phyloP scores from a whole-genome alignment of 2,888 invertebrate species.

The Shargacucullia verbasci region DNA sequence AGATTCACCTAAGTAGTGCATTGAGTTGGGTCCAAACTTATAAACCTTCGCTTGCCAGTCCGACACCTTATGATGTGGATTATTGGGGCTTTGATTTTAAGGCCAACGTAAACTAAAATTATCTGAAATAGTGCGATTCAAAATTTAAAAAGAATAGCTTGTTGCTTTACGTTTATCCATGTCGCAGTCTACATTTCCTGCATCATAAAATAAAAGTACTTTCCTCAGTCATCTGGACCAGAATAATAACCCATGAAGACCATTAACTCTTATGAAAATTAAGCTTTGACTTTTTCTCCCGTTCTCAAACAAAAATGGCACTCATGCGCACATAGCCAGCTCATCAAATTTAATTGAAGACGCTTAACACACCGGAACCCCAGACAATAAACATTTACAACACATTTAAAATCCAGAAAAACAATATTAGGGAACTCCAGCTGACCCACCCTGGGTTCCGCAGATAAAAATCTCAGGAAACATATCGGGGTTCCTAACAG shows the following conservation, averaged over 20 bases:
- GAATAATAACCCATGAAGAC: neutral
- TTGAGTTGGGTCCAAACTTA: too few species aligned
- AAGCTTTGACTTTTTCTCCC: conserved; percentile 15
- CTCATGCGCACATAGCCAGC: neutral
- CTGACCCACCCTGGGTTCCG: conserved; percentile 40
- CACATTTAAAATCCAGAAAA: conserved; percentile 60
- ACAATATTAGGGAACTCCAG: conserved; percentile 46
- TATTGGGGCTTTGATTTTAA: too few species aligned
- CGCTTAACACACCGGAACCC: conserved; percentile 37
- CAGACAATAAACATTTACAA: conserved; percentile 54
- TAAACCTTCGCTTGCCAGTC: too few species aligned
- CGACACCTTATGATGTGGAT: too few species aligned
- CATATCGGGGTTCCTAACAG: conserved; percentile 73
- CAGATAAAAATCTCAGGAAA: conserved; percentile 81
- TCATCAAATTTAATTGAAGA: conserved; percentile 53
- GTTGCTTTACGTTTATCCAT: too few species aligned
- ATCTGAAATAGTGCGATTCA: too few species aligned
- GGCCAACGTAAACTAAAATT: too few species aligned
- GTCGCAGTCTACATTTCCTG: too few species aligned
- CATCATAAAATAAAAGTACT: too few species aligned
- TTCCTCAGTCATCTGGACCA: neutral
- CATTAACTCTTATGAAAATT: conserved; percentile 7
- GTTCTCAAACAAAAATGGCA: conserved; percentile 24
- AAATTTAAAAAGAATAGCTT: too few species aligned
- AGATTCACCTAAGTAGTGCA: too few species aligned